These are phyloP conservation scores for Lepus europaeus DNA, from an alignment of 2,113 vertebrate genomes.

Conservation along the genomic window DNA sequence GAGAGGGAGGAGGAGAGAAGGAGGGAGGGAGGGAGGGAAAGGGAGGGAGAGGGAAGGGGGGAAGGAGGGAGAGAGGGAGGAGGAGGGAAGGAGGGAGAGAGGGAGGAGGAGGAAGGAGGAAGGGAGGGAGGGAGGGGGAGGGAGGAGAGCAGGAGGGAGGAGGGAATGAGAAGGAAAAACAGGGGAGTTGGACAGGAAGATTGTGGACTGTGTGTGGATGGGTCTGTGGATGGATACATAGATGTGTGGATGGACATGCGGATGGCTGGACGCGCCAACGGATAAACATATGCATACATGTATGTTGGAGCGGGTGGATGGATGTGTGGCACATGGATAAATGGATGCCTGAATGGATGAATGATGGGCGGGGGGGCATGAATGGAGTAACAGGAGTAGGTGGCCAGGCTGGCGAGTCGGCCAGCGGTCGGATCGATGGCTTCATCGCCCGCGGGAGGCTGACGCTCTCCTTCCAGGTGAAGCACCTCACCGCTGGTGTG, in stretches of 20 bases:
- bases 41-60: accelerated
- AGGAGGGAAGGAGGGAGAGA: too few species aligned
- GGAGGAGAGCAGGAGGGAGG: too few species aligned
- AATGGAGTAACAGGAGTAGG: too few species aligned
- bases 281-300: accelerated
- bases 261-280: background rate
- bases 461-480: background rate
- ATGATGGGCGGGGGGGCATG: background rate
- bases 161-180: background rate
- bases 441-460: background rate
- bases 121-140: too few species aligned
- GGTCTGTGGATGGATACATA: background rate
- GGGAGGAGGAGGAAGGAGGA: accelerated
- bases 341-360: background rate
- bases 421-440: accelerated
- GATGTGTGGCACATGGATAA: background rate
- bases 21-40: too few species aligned
- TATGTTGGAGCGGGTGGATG: too few species aligned
- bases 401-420: too few species aligned
- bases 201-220: background rate
- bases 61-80: too few species aligned
- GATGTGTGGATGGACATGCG: background rate
- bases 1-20: too few species aligned
- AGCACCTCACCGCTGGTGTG: accelerated
- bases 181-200: background rate